A percentile compares a stretch with the other conserved stretches of the same genome.
Conservation (phyloP, 2,888 invertebrate species). For the Caradrina clavipalpis region DNA sequence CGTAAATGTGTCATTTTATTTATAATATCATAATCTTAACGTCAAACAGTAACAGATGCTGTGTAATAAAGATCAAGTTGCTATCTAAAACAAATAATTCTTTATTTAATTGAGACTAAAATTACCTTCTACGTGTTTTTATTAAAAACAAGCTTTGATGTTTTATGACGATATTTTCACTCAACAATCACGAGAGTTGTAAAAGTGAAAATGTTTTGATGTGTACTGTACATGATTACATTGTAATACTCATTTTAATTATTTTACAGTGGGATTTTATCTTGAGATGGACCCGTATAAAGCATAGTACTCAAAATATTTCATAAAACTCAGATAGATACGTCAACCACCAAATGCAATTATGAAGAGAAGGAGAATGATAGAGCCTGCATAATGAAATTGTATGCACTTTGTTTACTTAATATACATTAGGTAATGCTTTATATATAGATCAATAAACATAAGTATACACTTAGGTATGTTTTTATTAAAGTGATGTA, state of each 20-base stretch:
- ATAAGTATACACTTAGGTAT: too few relatives aligned
- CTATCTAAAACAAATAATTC: constrained; percentile 33
- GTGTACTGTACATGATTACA: background rate
- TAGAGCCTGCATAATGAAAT: too few relatives aligned
- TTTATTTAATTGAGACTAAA: constrained; percentile 28
- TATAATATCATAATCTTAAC: constrained; percentile 22
- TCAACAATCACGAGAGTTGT: constrained; percentile 20
- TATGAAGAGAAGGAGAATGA: too few relatives aligned
- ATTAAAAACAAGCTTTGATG: constrained; percentile 29
- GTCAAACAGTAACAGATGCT: constrained; percentile 29
- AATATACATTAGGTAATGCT: too few relatives aligned
- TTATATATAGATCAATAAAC: too few relatives aligned
- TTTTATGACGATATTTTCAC: constrained; percentile 39
- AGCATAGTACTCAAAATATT: background rate
- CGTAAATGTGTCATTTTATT: constrained; percentile 28
- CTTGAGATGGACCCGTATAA: constrained; percentile 15
- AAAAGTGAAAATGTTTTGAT: constrained; percentile 20
- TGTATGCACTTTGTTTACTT: too few relatives aligned
- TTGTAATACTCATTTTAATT: constrained; percentile 6
- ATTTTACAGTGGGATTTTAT: constrained; percentile 7
- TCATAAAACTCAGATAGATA: background rate
- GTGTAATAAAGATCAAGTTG: constrained; percentile 7
- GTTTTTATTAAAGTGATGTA: too few relatives aligned
- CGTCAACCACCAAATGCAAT: background rate
- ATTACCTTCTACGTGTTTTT: constrained; percentile 20